Base-by-base conservation (phyloP, 1,140 invertebrate genomes). In the Vollenhovia emeryi region DNA sequence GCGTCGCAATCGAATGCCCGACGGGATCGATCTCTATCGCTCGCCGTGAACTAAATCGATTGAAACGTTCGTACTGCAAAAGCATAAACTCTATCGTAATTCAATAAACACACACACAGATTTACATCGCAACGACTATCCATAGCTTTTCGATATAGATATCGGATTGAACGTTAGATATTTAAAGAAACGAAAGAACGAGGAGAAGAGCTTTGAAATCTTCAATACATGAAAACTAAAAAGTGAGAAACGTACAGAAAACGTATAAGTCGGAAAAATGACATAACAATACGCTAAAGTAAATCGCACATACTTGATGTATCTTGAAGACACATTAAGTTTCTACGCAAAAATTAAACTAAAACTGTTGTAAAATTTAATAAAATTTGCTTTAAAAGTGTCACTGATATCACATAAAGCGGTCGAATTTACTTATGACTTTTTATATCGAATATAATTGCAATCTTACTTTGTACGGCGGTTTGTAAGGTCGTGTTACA, bases 31-130 rank as follows among this genome's bases (percentile, higher is more conserved):
- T 84, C 45, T 84, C 73, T 27, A 45, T 33, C 50, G 27, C 4
- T 66, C 40, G 33, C 48, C 48, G 33, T 45, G 64, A 78, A 66
- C 75, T 64, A 9, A 71, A 71, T 71, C 75, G 43, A 66, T 79
- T 18, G 50, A 9, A 55, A 43, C 24, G 33, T 21, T 69, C 21
- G n/a, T 24, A 40, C 8, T 13, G 30, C 3, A 18, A 66, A 66
- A 52, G 30, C 24, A 52, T n/a, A 66, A 15, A 48, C 24, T 18
- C 2, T 74, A 74, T 2, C 1, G 13, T 50, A 18, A 30, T 33
- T 48, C 15, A 5, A 45, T 64, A 43, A 68, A 79, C 8, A 62
- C 27, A 30, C 24, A 36, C n/a, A 64, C 0, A 79, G 7, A 50
- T 68, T 59, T 43, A 27, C 9, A 36, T 24, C 13, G n/a, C 5